Percentiles rank a stretch among this genome's conserved stretches.
Conservation (phyloP, 2,888 invertebrate genomes). For the Pseudoips prasinana region DNA sequence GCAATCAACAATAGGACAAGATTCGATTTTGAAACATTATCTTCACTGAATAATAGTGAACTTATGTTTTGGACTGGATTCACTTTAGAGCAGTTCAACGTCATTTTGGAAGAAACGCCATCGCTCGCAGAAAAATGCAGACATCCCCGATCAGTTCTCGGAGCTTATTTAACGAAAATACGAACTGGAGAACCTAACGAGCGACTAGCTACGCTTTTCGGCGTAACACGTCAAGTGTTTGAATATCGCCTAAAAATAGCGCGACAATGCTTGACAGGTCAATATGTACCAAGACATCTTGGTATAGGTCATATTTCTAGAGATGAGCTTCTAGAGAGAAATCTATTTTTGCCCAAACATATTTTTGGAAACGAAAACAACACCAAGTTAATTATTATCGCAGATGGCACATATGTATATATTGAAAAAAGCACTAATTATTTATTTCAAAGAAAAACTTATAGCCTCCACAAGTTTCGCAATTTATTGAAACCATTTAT, state of each 20-base stretch:
- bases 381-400: conserved; percentile 1
- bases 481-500: conserved; percentile 7
- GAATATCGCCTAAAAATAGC: conserved; percentile 10
- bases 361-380: conserved; percentile 13
- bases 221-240: conserved; percentile 13
- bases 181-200: conserved; percentile 19
- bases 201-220: conserved; percentile 15
- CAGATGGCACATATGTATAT: conserved; percentile 1
- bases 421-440: too few relatives aligned
- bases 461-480: conserved; percentile 7
- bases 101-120: conserved; percentile 2
- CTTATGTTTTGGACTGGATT: conserved; percentile 1
- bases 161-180: conserved; percentile 8
- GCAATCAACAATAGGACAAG: conserved; percentile 2
- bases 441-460: background rate
- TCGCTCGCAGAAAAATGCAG: conserved; percentile 1
- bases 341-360: conserved; percentile 11
- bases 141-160: conserved; percentile 2
- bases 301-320: conserved; percentile 14
- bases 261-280: conserved; percentile 9
- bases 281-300: conserved; percentile 13
- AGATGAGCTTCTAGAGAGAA: conserved; percentile 11
- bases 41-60: background rate
- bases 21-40: conserved; percentile 9
- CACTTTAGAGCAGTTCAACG: conserved; percentile 1